Base-by-base conservation (phyloP, 2,888 invertebrate species). In the Conchocele bisecta region DNA sequence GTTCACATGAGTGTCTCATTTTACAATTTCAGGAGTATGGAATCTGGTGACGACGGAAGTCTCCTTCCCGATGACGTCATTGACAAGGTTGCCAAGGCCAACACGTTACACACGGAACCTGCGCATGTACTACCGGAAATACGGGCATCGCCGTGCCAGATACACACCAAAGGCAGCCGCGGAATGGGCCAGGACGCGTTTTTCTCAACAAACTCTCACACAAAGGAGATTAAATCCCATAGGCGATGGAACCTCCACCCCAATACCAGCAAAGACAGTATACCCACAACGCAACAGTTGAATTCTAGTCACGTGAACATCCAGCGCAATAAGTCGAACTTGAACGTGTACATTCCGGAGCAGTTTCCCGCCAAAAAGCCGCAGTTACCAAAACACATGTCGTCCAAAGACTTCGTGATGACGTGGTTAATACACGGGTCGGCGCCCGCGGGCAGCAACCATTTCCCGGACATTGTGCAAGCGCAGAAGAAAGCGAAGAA, bases 371-470 rank as follows among this genome's bases (percentile, higher is more conserved):
- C 42, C 26, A 53, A 61, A 29, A 50, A 56, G 11, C 75, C 75
- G 3, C 56, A 53, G 13, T 59, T 82, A 26, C 83, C 83, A 2
- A 71, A 75, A 31, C 65, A 81, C 28, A 76, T 83, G 75, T 72
- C 79, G 7, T 82, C 82, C 2, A 81, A 81, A 57, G 82, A 83
- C 31, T 82, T 81, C 65, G 81, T 84, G 1, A 79, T 82, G 82
- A 74, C 79, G 3, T 84, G 84, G 84, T 61, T 84, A 4, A 70
- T 79, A n/a, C 81, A 83, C 56, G 84, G 83, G 0, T 84, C 83
- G 7, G 81, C 70, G 39, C 84, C 84, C 11, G 42, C 51, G n/a
- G 76, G 74, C 2, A 63, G 75, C 5, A 79, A 79, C 20, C 83
- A 84, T 46, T 84, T 84, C 60, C 84, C 84, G 2, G 84, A 81